A percentile compares a stretch with the other conserved stretches of the same genome.
phyloP scores from a whole-genome alignment of 1,140 invertebrate genomes.

The Gryon sp. region DNA sequence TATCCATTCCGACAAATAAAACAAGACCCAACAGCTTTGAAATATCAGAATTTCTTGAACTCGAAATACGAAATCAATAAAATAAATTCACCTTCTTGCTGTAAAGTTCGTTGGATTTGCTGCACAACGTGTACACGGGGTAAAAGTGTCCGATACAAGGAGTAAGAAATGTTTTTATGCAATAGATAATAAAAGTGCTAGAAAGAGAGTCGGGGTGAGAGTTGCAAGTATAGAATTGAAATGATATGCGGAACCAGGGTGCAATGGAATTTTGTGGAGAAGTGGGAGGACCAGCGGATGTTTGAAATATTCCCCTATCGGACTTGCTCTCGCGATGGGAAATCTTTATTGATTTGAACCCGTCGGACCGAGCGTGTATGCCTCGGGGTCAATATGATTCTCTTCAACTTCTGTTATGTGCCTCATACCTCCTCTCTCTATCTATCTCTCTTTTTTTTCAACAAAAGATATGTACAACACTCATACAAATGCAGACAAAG shows the following conservation, averaged over 20 bases:
- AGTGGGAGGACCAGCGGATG: constrained; percentile 64
- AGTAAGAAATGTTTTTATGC: constrained; percentile 49
- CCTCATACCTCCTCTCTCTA: constrained; percentile 11
- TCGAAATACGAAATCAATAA: constrained; percentile 25
- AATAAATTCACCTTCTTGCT: constrained; percentile 33
- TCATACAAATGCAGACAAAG: constrained; percentile 21
- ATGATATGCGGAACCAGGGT: constrained; percentile 44
- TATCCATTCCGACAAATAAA: not conserved
- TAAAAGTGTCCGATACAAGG: constrained; percentile 19
- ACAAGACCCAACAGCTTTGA: not conserved
- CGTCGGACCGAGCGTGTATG: constrained; percentile 66
- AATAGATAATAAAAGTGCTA: constrained; percentile 57
- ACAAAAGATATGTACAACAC: constrained; percentile 33
- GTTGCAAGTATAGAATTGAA: constrained; percentile 33
- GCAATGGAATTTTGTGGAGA: constrained; percentile 23
- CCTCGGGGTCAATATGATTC: constrained; percentile 73
- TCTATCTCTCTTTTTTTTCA: constrained; percentile 1
- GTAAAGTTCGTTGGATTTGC: constrained; percentile 31
- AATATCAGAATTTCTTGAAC: constrained; percentile 7
- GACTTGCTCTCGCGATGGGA: constrained; percentile 70
- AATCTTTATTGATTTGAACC: constrained; percentile 77
- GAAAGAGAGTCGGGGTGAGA: constrained; percentile 26
- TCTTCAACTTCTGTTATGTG: constrained; percentile 40
- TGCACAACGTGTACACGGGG: constrained; percentile 19
- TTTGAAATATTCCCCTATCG: constrained; percentile 74